A percentile compares a stretch with the other conserved stretches of the same genome.
phyloP scores from a whole-genome alignment of 1,140 invertebrate species.

The Spodoptera litura region DNA sequence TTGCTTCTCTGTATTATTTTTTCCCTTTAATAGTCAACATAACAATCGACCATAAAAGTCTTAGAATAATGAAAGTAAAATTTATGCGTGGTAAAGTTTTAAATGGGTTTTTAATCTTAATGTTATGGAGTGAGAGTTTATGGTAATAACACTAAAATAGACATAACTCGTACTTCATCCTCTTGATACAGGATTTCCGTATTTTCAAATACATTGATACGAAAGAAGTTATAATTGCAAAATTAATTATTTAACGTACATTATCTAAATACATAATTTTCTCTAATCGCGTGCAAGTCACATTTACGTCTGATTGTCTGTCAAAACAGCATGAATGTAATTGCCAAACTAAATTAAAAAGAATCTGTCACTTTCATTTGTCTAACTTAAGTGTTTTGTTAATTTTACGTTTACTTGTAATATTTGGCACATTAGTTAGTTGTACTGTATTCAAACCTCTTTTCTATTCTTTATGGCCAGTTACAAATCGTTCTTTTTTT shows the following conservation, averaged over 20 bases:
- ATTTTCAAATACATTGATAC: not conserved
- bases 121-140: slow-evolving; percentile 6
- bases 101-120: slow-evolving; percentile 10
- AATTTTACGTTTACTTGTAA: not conserved
- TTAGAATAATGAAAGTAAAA: slow-evolving; percentile 17
- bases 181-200: not conserved
- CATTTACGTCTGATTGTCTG: not conserved
- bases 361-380: slow-evolving; percentile 11
- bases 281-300: slow-evolving; percentile 17
- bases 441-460: not conserved
- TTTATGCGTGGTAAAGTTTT: slow-evolving; percentile 14
- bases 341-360: slow-evolving; percentile 21
- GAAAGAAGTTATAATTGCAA: not conserved
- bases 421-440: not conserved
- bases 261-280: not conserved
- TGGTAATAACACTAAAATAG: not conserved
- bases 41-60: slow-evolving; percentile 22
- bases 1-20: not conserved
- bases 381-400: slow-evolving; percentile 12
- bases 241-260: no score
- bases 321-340: not conserved
- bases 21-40: not conserved
- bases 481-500: not conserved
- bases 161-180: not conserved
- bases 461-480: not conserved